These are phyloP conservation scores for Onychomys torridus DNA, from an alignment of 2,797 vertebrate genomes.

Conservation along the genomic window DNA sequence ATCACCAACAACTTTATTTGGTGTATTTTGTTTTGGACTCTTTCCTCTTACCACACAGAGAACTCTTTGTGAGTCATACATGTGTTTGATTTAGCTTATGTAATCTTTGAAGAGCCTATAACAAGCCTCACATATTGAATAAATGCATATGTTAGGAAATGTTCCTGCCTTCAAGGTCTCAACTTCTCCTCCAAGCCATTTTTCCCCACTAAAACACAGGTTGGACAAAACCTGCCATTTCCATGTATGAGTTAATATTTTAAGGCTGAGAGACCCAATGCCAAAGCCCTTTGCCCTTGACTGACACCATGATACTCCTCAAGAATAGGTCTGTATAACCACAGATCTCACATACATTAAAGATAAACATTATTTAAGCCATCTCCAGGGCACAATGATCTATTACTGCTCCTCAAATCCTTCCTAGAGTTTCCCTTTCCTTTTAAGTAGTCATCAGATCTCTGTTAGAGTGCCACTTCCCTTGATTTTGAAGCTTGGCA, in stretches of 20 bases:
- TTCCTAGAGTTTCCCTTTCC: conserved; percentile 22
- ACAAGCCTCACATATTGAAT: neutral
- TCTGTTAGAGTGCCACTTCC: conserved; percentile 45
- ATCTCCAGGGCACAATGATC: neutral
- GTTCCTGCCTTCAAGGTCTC: neutral
- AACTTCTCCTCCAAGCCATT: neutral
- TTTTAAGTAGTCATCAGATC: conserved; percentile 62
- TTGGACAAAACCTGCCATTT: neutral
- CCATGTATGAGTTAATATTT: neutral
- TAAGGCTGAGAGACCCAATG: neutral
- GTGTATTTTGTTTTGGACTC: conserved; percentile 9
- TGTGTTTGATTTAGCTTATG: neutral
- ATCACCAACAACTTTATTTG: neutral
- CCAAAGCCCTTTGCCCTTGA: neutral
- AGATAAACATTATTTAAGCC: conserved; percentile 48
- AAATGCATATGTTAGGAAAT: neutral
- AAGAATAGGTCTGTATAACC: neutral
- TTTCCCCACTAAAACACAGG: neutral
- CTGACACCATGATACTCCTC: neutral
- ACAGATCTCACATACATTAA: conserved; percentile 1
- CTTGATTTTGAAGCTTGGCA: conserved; percentile 55
- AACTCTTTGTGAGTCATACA: neutral
- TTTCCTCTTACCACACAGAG: neutral
- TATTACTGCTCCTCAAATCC: conserved; percentile 55
- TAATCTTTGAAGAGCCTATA: neutral